Base-by-base conservation (phyloP, 2,113 vertebrate species). In the crab-eating macaque (Macaca fascicularis) region DNA sequence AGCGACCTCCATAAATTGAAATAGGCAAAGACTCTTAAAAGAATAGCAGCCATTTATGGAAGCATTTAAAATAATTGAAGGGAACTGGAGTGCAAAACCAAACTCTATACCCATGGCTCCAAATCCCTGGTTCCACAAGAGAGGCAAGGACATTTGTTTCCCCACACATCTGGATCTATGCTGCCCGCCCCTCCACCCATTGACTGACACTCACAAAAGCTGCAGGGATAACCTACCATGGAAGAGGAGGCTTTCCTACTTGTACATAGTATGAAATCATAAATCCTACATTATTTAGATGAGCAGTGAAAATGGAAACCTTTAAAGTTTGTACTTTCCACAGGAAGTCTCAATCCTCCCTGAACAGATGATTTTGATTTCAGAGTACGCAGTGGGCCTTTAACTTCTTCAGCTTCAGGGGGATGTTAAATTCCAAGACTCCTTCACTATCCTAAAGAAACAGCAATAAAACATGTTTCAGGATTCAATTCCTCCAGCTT, bases 361-460 rank as follows among this genome's bases (percentile, higher is more conserved):
- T 55, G 59, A 95, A 89, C 97, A 98, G 97, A 97, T 97, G 97
- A 98, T 97, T 98, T 97, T 96, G 88, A 98, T 98, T 97, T 98
- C 74, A 92, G 92, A 96, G 96, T 94, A 95, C 96, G 84, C 95
- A 86, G 94, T 93, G 97, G 96, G 95, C 94, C 85, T 96, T 96
- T 97, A 96, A 98, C 86, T 93, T 97, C 94, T 91, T 69, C 48
- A 94, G 94, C 93, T 94, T 96, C 27, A 35, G 92, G 90, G 95
- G 94, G 93, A 97, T 45, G 93, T 95, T 92, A 91, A 96, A 97
- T 97, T 97, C 86, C 97, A 97, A 96, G 89, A 84, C 85, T 96
- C 93, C 61, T 80, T 93, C 95, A 83, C 97, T 96, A 95, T 96
- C 94, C 95, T 97, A 96, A 96, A 97, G 97, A 91, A 98, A 98